Evolutionary conservation across 2,113 vertebrate genomes (phyloP).

Genomic region (Malaclemys terrapin): DNA sequence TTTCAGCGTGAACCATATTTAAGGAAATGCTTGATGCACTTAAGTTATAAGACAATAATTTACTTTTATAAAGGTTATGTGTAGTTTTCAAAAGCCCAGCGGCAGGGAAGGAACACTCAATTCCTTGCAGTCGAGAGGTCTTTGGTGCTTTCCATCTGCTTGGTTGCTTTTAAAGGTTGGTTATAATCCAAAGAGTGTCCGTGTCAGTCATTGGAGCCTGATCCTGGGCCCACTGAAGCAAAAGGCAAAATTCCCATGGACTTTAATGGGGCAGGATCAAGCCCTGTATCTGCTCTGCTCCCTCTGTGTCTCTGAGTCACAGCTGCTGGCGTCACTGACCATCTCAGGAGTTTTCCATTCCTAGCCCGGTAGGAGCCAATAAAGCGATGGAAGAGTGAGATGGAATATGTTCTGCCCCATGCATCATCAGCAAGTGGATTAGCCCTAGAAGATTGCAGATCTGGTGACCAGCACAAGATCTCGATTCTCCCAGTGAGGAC

Average conservation of each 20-base stretch:
- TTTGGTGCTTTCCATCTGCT: constrained; percentile 42
- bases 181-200: constrained; percentile 12
- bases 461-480: not conserved
- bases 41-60: constrained; percentile 87
- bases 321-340: not conserved
- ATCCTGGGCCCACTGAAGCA: not conserved
- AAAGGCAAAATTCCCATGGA: not conserved
- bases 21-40: constrained; percentile 85
- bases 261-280: not conserved
- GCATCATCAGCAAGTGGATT: not conserved
- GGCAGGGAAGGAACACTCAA: constrained; percentile 53
- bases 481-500: not conserved
- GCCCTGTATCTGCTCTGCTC: not conserved
- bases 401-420: not conserved
- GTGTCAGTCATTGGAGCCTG: not conserved
- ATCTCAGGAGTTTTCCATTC: not conserved
- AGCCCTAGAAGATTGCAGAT: not conserved
- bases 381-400: not conserved
- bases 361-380: not conserved
- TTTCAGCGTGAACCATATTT: constrained; percentile 86
- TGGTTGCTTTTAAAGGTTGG: constrained; percentile 28
- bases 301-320: not conserved
- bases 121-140: not conserved
- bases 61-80: constrained; percentile 82
- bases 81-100: constrained; percentile 67